Evolutionary conservation across 2,888 invertebrate species (phyloP).

Genomic region (Scaptomyza parva): DNA sequence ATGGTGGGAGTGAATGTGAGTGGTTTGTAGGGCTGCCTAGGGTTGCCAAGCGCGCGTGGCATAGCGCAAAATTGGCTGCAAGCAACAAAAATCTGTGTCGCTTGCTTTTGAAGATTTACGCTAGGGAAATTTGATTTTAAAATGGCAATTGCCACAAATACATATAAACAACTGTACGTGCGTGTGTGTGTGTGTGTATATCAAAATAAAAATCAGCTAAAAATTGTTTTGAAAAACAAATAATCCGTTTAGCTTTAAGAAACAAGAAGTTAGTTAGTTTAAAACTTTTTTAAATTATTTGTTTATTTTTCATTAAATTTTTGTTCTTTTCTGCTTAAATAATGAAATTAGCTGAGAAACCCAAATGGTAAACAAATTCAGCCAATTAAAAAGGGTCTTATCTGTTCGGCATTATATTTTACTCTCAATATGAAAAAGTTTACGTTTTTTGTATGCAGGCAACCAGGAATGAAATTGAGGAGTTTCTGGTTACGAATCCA

Average conservation of each 20-base stretch:
- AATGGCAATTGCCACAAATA: conserved; percentile 41
- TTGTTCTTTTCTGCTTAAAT: not conserved
- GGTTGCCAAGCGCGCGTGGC: conserved; percentile 47
- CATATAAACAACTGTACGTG: conserved; percentile 2
- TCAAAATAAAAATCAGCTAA: conserved; percentile 1
- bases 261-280: not conserved
- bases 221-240: not conserved
- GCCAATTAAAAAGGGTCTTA: not conserved
- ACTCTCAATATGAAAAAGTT: not conserved
- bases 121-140: conserved; percentile 63
- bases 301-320: not conserved
- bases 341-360: not conserved
- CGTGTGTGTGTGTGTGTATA: not conserved
- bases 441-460: not conserved
- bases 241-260: not conserved
- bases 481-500: conserved; percentile 23
- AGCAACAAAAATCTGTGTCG: conserved; percentile 53
- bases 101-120: conserved; percentile 68
- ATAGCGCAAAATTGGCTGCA: conserved; percentile 58
- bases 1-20: conserved; percentile 16
- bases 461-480: conserved; percentile 7
- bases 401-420: not conserved
- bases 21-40: conserved; percentile 21
- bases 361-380: not conserved
- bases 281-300: not conserved